Evolutionary conservation across 1,140 invertebrate species (phyloP), one percentile per base, ranked within the genome.

Genomic region (Stenopsyche tienmushanensis): DNA sequence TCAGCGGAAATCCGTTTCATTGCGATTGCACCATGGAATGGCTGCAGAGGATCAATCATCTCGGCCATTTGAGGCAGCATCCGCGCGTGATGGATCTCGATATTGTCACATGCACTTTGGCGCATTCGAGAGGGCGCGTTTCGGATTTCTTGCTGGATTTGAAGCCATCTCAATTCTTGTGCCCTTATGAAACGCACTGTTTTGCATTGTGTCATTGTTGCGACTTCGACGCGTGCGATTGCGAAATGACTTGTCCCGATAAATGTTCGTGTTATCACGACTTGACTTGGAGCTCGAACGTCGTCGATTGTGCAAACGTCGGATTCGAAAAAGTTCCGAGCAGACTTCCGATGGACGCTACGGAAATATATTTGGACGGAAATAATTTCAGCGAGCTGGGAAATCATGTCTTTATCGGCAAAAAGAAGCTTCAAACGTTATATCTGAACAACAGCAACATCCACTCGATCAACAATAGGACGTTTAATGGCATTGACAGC

Each of bases 211-310:
- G 92, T 75, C 91, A 93, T 77, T 95, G 92, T 78, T 95, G 92
- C 78, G 91, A 94, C 71, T 94, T 92, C 79, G 91, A 93, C 77
- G 91, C 92, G 41, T 95, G 93, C 78, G 91, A 94, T 76, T 94
- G 92, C 74, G 89, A 93, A 79, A 94, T 94, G 91, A 92, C 89
- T 41, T 94, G 92, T 78, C 93, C 93, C 55, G 82, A 84, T 64
- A 90, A 90, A 72, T 95, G 93, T 78, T 88, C 88, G 53, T 95
- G 93, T 74, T 94, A 91, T 80, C 91, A 94, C 82, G 92, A 94
- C 79, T 88, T 93, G 72, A 90, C 91, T 21, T 95, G 93, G 93
- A 86, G 87, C 59, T 88, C 90, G n/a, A 94, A 95, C 77, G 90
- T 94, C 42, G 92, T 94, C 55, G 91, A 94, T 78, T 95, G 92